These are phyloP conservation scores for Andrena bucephala DNA, from an alignment of 2,888 invertebrate genomes.

Conservation along the genomic window DNA sequence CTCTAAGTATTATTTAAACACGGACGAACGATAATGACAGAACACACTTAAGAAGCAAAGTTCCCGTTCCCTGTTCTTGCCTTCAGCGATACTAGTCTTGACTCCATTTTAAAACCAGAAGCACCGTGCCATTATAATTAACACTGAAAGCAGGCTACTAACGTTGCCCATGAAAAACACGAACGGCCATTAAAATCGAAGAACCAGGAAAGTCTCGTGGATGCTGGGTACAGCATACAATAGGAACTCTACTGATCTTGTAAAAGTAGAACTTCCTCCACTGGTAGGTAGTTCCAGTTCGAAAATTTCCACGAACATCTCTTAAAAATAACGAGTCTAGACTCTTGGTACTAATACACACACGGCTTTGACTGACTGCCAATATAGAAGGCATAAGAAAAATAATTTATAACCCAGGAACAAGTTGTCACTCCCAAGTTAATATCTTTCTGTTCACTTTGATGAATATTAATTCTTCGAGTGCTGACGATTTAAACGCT, in stretches of 20 bases:
- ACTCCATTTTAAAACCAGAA: conserved; percentile 43
- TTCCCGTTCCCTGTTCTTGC: conserved; percentile 24
- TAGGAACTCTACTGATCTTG: not conserved
- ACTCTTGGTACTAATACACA: too few species aligned
- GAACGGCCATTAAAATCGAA: conserved; percentile 27
- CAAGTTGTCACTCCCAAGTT: too few species aligned
- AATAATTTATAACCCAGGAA: too few species aligned
- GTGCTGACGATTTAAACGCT: too few species aligned
- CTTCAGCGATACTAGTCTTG: conserved; percentile 37
- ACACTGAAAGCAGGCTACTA: conserved; percentile 54
- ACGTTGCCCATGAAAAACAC: conserved; percentile 35
- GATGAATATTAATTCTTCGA: too few species aligned
- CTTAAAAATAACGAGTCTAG: too few species aligned
- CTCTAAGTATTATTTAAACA: conserved; percentile 6
- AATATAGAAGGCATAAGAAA: too few species aligned
- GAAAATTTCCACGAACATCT: too few species aligned
- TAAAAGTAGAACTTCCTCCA: not conserved
- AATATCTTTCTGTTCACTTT: too few species aligned
- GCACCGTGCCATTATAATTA: conserved; percentile 59
- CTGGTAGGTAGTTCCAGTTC: too few species aligned
- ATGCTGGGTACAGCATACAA: not conserved
- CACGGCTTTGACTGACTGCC: too few species aligned
- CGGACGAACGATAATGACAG: not conserved
- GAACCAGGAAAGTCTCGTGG: conserved; percentile 13
- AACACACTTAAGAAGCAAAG: conserved; percentile 17